phyloP scores from a whole-genome alignment of 2,113 vertebrate genomes.

The Meriones unguiculatus region DNA sequence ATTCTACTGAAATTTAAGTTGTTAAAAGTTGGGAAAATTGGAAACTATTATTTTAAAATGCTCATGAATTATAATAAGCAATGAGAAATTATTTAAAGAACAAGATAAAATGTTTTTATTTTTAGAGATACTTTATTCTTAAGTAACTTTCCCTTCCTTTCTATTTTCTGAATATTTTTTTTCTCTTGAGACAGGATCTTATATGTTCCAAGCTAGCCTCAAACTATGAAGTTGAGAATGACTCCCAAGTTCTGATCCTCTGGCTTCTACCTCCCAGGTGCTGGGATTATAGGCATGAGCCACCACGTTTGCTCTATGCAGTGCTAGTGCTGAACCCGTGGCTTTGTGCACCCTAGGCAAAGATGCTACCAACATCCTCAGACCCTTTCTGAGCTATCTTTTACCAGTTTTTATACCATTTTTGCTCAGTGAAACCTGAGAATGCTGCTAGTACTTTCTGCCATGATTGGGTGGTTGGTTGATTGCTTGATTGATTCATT shows the following conservation, averaged over 20 bases:
- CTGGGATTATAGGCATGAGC: background rate
- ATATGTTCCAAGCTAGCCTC: background rate
- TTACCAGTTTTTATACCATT: background rate
- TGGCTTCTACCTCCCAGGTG: background rate
- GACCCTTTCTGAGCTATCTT: background rate
- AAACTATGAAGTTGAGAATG: background rate
- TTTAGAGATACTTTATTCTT: slow-evolving; percentile 37
- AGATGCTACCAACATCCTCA: background rate
- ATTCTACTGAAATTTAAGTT: slow-evolving; percentile 49
- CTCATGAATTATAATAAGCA: slow-evolving; percentile 34
- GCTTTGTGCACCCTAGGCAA: background rate
- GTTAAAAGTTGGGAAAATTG: background rate
- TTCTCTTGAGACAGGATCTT: background rate
- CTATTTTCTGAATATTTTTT: background rate
- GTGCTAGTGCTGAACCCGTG: background rate
- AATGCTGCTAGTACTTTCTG: background rate
- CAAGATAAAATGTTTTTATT: slow-evolving; percentile 33
- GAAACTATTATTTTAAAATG: slow-evolving; percentile 31
- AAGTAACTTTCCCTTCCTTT: background rate
- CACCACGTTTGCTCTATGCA: background rate
- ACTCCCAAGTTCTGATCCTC: background rate
- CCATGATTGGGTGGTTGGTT: background rate
- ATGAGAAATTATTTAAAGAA: slow-evolving; percentile 27
- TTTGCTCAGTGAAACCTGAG: background rate
- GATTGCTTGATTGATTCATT: background rate